Evolutionary conservation across 2,113 vertebrate species (phyloP), one percentile per base, ranked within the genome.

Genomic region (Rafetus swinhoei): DNA sequence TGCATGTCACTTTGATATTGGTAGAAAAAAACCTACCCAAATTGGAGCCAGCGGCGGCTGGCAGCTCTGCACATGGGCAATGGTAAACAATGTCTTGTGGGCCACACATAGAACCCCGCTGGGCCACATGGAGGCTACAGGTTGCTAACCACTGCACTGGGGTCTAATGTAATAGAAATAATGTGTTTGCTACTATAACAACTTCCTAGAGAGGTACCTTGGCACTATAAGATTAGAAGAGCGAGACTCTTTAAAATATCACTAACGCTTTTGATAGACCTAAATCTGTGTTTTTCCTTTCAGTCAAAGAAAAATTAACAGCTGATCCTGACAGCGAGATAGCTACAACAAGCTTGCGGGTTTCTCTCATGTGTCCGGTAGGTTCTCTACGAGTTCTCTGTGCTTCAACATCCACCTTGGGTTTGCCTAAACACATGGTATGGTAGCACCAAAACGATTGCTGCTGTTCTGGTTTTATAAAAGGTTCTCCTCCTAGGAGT

Each of bases 241-340:
- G 11, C 4, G 53, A 76, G 19, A 76, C 45, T 45, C 39, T 76
- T 22, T 14, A 76, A 76, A 76, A 25, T 25, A 76, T n/a, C 79
- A 35, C 11, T 4, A 56, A 10, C 32, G 13, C 19, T 27, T 10
- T 45, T 35, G 29, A 55, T 76, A 55, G 3, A 32, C 19, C 15
- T 80, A 45, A 45, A 45, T 45, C 45, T 45, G 45, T 45, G 45
- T 25, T 84, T 13, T 62, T 90, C 74, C 45, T 96, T 96, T 81
- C 97, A 99, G 99, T 99, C 88, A 99, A 99, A 97, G 99, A 99
- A 95, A 99, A 99, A 88, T 84, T 99, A 85, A 99, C 99, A 0
- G 99, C 99, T 25, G 99, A 99, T 81, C 99, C 99, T 0, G 99
- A 99, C 98, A 99, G 99, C 50, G 99, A 99, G 95, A 98, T 99